phyloP scores from a whole-genome alignment of 2,888 invertebrate genomes.

The Metacarcinus magister region DNA sequence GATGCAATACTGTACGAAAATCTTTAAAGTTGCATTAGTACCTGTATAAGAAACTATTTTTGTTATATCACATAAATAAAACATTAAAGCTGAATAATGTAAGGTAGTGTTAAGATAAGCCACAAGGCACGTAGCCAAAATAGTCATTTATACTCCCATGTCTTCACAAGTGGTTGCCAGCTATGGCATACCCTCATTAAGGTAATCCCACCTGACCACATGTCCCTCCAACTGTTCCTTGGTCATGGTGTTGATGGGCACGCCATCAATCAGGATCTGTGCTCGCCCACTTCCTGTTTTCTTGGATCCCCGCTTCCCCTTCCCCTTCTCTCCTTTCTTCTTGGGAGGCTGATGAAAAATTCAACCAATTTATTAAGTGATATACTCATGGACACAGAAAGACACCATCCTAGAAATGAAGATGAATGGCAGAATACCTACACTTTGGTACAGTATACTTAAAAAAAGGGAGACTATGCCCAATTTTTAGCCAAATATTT shows the following conservation, averaged over 20 bases:
- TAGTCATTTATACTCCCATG: background rate
- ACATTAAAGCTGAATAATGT: too few species aligned
- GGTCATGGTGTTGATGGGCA: conserved; percentile 95
- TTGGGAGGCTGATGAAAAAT: conserved; percentile 83
- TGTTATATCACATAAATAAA: background rate
- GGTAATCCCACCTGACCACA: conserved; percentile 85
- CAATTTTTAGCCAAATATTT: background rate
- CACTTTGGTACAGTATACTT: background rate
- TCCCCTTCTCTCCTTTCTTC: conserved; percentile 84
- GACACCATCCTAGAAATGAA: background rate
- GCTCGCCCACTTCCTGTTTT: conserved; percentile 82
- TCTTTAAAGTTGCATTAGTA: background rate
- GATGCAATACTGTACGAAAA: background rate
- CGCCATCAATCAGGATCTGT: conserved; percentile 87
- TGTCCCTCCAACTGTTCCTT: conserved; percentile 96
- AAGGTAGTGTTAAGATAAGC: background rate
- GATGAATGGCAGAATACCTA: background rate
- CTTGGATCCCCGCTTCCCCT: conserved; percentile 83
- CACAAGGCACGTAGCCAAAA: background rate
- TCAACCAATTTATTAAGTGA: background rate
- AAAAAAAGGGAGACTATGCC: background rate
- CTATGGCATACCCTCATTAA: background rate
- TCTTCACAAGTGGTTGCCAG: background rate
- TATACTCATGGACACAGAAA: background rate
- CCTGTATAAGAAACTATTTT: background rate